A percentile compares a stretch with the other conserved stretches of the same genome.
phyloP scores from a whole-genome alignment of 2,888 invertebrate genomes.

The Acrobasis repandana region DNA sequence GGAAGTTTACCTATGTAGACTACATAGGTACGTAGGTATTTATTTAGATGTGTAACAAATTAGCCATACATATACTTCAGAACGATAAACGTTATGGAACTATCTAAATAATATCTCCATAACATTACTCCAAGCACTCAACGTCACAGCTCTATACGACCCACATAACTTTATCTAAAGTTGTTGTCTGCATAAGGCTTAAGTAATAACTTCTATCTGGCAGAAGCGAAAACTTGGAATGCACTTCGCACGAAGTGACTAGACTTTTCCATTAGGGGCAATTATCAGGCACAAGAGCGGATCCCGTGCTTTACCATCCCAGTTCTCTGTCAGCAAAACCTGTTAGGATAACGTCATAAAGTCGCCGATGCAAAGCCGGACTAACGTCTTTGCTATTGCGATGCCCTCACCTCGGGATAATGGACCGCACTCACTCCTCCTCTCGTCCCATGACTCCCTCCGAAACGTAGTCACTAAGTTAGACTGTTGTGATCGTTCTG shows the following conservation, averaged over 20 bases:
- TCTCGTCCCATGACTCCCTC: constrained; percentile 34
- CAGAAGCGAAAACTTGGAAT: constrained; percentile 77
- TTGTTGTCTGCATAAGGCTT: constrained; percentile 62
- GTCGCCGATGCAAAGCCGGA: constrained; percentile 77
- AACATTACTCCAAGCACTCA: constrained; percentile 26
- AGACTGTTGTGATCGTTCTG: constrained; percentile 21
- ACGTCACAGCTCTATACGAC: constrained; percentile 32
- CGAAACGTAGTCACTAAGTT: constrained; percentile 39
- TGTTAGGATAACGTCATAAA: constrained; percentile 83
- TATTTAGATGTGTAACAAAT: no score
- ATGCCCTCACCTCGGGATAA: constrained; percentile 73
- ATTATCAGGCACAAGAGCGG: constrained; percentile 79
- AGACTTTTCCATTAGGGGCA: constrained; percentile 82
- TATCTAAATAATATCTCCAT: constrained; percentile 2
- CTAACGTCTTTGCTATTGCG: constrained; percentile 77
- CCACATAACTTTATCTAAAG: constrained; percentile 53
- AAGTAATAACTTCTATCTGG: constrained; percentile 75
- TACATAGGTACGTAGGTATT: no score
- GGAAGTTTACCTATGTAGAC: no score
- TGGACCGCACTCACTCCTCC: constrained; percentile 58
- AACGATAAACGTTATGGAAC: not conserved
- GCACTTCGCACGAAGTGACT: constrained; percentile 77
- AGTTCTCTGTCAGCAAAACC: constrained; percentile 68
- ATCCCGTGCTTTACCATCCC: constrained; percentile 65
- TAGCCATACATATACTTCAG: no score